phyloP scores from a whole-genome alignment of 2,797 vertebrate genomes.

The Periophthalmus magnuspinnatus region DNA sequence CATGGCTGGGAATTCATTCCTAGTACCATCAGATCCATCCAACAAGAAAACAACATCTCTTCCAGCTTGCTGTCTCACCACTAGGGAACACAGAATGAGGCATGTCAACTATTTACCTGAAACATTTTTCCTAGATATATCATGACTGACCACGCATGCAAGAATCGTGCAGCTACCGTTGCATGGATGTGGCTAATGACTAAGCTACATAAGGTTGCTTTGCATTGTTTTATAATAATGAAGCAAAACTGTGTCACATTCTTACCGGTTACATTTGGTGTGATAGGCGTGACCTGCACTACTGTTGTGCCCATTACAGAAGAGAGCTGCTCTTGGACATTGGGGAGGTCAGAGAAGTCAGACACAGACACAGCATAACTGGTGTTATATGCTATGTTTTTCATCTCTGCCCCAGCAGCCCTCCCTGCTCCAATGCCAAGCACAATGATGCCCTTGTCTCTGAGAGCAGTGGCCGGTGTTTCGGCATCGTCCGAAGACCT shows the following conservation, averaged over 20 bases:
- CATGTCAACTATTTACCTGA: background rate
- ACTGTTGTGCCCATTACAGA: constrained; percentile 35
- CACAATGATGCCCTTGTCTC: constrained; percentile 74
- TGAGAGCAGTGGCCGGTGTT: constrained; percentile 69
- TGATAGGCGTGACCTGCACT: constrained; percentile 18
- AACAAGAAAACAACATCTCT: constrained; percentile 64
- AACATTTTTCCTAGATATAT: background rate
- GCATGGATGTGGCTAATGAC: background rate
- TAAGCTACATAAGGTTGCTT: too few species aligned
- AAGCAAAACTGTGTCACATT: background rate
- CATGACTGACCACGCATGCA: background rate
- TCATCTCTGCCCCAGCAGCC: constrained; percentile 46
- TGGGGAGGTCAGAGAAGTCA: constrained; percentile 47
- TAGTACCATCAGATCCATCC: constrained; percentile 60
- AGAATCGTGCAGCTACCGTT: background rate
- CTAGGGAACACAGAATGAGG: constrained; percentile 18
- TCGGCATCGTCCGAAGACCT: constrained; percentile 77
- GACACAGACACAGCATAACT: constrained; percentile 32
- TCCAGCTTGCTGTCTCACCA: constrained; percentile 18
- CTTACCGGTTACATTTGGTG: constrained; percentile 51
- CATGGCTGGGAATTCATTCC: constrained; percentile 55
- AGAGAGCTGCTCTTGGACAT: constrained; percentile 40
- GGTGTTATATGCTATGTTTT: constrained; percentile 30
- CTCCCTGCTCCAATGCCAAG: constrained; percentile 62
- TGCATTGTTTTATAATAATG: background rate